Evolutionary conservation across 2,888 invertebrate genomes (phyloP).

Genomic region (Rhagonycha lutea): DNA sequence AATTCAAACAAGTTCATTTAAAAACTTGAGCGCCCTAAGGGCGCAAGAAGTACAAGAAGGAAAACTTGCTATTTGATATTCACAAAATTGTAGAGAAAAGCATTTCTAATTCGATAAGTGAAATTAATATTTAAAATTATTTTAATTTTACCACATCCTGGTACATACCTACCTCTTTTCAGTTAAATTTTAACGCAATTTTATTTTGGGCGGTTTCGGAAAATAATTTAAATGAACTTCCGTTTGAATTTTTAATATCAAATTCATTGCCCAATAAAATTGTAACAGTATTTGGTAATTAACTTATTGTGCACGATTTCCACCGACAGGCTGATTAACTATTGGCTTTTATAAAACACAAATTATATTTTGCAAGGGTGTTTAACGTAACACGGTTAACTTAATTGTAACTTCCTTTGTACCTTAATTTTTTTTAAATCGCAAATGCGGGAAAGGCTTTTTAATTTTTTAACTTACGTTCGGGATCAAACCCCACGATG

Average conservation of each 20-base stretch:
- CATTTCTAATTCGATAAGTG: not conserved
- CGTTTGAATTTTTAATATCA: not conserved
- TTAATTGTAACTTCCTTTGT: not conserved
- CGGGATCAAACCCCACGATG: constrained; percentile 74
- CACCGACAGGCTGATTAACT: not conserved
- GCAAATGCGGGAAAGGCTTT: not conserved
- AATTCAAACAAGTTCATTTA: not conserved
- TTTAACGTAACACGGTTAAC: not conserved
- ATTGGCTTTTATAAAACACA: not conserved
- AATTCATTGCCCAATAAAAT: not conserved
- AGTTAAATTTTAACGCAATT: not conserved
- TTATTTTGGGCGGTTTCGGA: not conserved
- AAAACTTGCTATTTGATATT: not conserved
- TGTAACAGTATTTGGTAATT: not conserved
- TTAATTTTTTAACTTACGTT: constrained; percentile 61
- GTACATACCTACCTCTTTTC: not conserved
- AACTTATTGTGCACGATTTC: not conserved
- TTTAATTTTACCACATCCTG: not conserved
- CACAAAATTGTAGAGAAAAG: not conserved
- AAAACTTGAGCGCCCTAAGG: not conserved
- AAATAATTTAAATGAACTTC: not conserved
- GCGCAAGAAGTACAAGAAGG: not conserved
- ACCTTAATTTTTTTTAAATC: not conserved
- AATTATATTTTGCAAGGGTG: not conserved
- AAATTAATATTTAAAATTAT: not conserved